Percentiles rank a stretch among this genome's conserved stretches.
Evolutionary conservation across 2,797 vertebrate species (phyloP).

Genomic region (Anguilla pacifica): DNA sequence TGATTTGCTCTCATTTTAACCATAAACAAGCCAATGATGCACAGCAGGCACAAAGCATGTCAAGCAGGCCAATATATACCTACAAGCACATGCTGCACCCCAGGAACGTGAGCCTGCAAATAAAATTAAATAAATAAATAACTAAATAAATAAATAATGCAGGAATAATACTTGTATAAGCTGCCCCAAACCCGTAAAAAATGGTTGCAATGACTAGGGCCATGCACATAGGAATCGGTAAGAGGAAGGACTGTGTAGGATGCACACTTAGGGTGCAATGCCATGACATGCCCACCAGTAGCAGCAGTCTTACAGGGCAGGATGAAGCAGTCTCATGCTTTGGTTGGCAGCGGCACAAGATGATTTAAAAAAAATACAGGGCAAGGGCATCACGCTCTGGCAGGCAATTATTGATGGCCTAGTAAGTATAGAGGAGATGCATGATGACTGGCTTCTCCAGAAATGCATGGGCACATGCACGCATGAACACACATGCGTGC

Average conservation of each 20-base stretch:
- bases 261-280: neutral
- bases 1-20: neutral
- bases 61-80: neutral
- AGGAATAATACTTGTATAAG: neutral
- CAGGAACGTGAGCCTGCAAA: neutral
- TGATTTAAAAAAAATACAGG: slow-evolving; percentile 16
- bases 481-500: neutral
- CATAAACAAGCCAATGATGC: neutral
- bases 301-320: neutral
- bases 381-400: neutral
- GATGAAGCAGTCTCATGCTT: neutral
- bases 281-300: neutral
- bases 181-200: neutral
- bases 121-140: neutral
- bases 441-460: neutral
- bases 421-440: slow-evolving; percentile 11
- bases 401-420: neutral
- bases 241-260: no score
- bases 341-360: neutral
- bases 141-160: neutral
- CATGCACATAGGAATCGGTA: neutral
- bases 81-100: neutral
- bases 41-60: neutral
- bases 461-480: neutral
- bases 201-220: neutral